Evolutionary conservation across 2,888 invertebrate genomes (phyloP).

Genomic region (Pherbina coryleti): DNA sequence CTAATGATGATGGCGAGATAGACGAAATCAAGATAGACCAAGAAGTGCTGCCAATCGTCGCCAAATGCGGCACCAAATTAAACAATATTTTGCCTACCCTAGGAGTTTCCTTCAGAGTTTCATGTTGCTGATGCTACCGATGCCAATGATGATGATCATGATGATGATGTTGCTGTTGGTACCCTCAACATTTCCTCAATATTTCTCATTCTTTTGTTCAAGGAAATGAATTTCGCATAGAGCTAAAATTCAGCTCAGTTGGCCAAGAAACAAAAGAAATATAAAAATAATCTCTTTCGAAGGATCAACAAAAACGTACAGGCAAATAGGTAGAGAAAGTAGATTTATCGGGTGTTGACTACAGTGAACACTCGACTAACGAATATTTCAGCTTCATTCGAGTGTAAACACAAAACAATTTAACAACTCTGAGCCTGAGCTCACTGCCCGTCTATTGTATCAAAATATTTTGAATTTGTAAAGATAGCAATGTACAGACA

Average conservation of each 20-base stretch:
- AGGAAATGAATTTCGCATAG: background rate
- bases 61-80: background rate
- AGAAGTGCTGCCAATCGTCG: slow-evolving; percentile 8
- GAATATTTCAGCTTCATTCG: slow-evolving; percentile 5
- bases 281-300: slow-evolving; percentile 21
- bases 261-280: background rate
- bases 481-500: background rate
- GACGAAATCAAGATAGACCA: background rate
- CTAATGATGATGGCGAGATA: background rate
- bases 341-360: slow-evolving; percentile 28
- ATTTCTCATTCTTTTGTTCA: slow-evolving; percentile 9
- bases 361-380: slow-evolving; percentile 9
- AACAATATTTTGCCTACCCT: background rate
- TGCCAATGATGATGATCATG: background rate
- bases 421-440: slow-evolving; percentile 13
- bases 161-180: background rate
- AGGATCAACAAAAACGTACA: slow-evolving; percentile 20
- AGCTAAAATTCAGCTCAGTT: background rate
- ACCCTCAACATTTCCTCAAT: background rate
- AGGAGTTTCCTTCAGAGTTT: background rate
- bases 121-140: background rate
- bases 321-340: background rate
- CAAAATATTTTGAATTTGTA: slow-evolving; percentile 16
- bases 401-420: slow-evolving; percentile 37
- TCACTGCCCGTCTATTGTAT: slow-evolving; percentile 18